phyloP scores from a whole-genome alignment of 2,797 vertebrate species.

The Leptatherina wallacei region DNA sequence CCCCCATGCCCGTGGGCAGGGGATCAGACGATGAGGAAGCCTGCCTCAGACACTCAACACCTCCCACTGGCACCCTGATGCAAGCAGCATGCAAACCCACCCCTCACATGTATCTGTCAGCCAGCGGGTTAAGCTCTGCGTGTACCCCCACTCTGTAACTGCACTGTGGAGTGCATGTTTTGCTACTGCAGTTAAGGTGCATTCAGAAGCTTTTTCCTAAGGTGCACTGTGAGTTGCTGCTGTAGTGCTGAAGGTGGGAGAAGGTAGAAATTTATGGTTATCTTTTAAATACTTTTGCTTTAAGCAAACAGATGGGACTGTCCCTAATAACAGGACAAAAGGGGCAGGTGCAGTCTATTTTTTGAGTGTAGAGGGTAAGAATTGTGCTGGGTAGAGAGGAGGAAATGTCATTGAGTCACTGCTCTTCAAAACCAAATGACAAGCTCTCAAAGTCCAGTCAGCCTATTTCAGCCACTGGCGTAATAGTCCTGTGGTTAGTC shows the following conservation, averaged over 20 bases:
- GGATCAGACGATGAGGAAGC: slow-evolving; percentile 86
- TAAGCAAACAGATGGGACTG: slow-evolving; percentile 54
- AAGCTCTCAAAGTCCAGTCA: slow-evolving; percentile 72
- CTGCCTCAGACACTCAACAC: slow-evolving; percentile 83
- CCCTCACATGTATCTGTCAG: slow-evolving; percentile 79
- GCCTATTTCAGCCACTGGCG: slow-evolving; percentile 66
- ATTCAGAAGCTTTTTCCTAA: slow-evolving; percentile 48
- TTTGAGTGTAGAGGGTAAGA: slow-evolving; percentile 46
- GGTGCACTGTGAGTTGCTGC: slow-evolving; percentile 47
- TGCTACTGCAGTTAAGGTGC: slow-evolving; percentile 57
- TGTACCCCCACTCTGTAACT: slow-evolving; percentile 66
- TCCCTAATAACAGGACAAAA: slow-evolving; percentile 45
- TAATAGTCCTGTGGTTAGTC: slow-evolving; percentile 58
- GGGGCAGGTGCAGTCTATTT: slow-evolving; percentile 65
- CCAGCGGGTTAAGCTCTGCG: slow-evolving; percentile 74
- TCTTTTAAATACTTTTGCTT: slow-evolving; percentile 44
- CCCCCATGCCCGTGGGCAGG: slow-evolving; percentile 83
- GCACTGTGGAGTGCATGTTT: slow-evolving; percentile 64
- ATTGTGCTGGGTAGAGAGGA: slow-evolving; percentile 50
- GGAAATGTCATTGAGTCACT: slow-evolving; percentile 71
- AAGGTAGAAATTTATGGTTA: slow-evolving; percentile 53
- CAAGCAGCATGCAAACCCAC: slow-evolving; percentile 86
- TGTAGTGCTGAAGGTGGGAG: slow-evolving; percentile 43
- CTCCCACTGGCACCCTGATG: slow-evolving; percentile 85
- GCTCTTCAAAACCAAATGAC: slow-evolving; percentile 76